These are phyloP conservation scores for Caracal caracal DNA, from an alignment of 2,113 vertebrate genomes.

Conservation along the genomic window DNA sequence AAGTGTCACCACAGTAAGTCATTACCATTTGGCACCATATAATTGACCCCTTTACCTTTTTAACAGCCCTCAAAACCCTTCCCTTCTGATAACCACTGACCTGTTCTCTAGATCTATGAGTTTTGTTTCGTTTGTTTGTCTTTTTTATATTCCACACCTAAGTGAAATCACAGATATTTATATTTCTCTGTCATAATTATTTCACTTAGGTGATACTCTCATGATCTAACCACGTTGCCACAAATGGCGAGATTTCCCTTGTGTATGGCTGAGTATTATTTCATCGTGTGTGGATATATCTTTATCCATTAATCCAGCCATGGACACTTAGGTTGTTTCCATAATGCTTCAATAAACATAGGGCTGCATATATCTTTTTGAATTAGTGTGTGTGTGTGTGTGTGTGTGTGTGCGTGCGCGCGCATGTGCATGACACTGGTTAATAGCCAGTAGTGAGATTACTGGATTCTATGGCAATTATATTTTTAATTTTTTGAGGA, in stretches of 20 bases:
- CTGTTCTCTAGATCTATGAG: not conserved
- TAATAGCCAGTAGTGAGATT: not conserved
- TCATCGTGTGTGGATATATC: too few relatives aligned
- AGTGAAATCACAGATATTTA: not conserved
- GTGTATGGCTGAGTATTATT: not conserved
- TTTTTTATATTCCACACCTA: not conserved
- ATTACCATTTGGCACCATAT: not conserved
- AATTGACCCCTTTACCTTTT: not conserved
- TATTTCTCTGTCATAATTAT: not conserved
- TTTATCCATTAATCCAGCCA: not conserved
- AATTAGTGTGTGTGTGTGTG: not conserved
- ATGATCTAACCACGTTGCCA: not conserved
- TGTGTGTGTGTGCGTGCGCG: not conserved
- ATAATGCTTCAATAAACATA: not conserved
- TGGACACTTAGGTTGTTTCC: not conserved
- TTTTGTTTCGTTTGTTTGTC: not conserved
- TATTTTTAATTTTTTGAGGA: not conserved
- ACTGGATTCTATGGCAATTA: not conserved
- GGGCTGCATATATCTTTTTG: not conserved
- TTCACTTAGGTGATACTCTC: not conserved
- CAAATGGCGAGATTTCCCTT: not conserved
- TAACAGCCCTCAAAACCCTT: not conserved
- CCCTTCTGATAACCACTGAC: not conserved
- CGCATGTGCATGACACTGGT: not conserved
- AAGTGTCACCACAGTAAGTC: not conserved